Percentiles rank a stretch among this genome's conserved stretches.
Evolutionary conservation across 2,888 invertebrate genomes (phyloP).

Genomic region (Cantharis lateralis): DNA sequence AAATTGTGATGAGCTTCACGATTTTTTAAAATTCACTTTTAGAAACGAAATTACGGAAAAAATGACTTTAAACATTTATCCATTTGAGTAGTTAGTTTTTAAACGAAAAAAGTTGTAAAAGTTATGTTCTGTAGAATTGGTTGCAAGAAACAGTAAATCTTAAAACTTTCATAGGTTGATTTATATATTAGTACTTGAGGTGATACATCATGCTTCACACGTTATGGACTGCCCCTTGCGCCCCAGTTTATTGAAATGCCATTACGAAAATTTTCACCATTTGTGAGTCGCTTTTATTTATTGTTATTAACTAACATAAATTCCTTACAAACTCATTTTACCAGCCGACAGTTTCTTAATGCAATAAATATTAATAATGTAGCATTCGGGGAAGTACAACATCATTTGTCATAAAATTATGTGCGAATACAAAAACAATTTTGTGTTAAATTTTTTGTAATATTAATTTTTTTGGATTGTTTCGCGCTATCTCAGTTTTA

Average conservation of each 20-base stretch:
- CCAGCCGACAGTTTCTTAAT: neutral
- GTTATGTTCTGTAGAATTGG: slow-evolving; percentile 22
- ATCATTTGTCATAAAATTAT: neutral
- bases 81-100: slow-evolving; percentile 12
- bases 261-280: slow-evolving; percentile 12
- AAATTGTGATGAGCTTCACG: neutral
- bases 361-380: neutral
- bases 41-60: neutral
- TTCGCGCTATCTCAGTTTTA: neutral
- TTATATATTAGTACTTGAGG: slow-evolving; percentile 26
- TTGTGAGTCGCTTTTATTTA: slow-evolving; percentile 3
- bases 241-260: slow-evolving; percentile 13
- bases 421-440: neutral
- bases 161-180: slow-evolving; percentile 25
- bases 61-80: neutral
- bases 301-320: slow-evolving; percentile 2
- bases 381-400: neutral
- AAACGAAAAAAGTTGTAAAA: slow-evolving; percentile 19
- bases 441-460: neutral
- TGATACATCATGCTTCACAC: slow-evolving; percentile 23
- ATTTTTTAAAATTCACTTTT: neutral
- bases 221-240: slow-evolving; percentile 23
- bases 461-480: neutral
- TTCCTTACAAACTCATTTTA: neutral
- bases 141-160: slow-evolving; percentile 23